Evolutionary conservation across 2,797 vertebrate species (phyloP).

Genomic region (Peromyscus attwateri): DNA sequence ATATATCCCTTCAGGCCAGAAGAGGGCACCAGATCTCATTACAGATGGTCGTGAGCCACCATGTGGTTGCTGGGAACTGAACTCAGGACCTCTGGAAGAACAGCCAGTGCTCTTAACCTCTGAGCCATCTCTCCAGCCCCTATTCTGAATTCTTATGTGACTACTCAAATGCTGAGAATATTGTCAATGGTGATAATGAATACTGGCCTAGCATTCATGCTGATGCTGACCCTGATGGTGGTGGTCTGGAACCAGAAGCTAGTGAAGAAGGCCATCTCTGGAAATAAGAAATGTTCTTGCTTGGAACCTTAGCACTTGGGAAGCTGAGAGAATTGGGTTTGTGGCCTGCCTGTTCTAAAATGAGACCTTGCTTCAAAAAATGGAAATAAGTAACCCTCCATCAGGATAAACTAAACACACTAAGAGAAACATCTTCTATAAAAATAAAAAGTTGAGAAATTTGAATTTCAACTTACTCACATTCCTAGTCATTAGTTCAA

Average conservation of each 20-base stretch:
- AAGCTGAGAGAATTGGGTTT: background rate
- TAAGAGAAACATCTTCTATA: background rate
- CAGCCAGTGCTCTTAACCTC: too few relatives aligned
- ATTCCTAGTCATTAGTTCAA: rapidly evolving
- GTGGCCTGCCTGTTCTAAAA: background rate
- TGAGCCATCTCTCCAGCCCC: too few relatives aligned
- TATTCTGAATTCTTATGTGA: background rate
- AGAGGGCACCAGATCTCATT: too few relatives aligned
- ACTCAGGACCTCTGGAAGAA: too few relatives aligned
- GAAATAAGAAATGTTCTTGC: background rate
- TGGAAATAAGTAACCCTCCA: background rate
- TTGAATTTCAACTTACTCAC: rapidly evolving
- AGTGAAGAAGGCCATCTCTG: background rate
- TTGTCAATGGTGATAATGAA: background rate
- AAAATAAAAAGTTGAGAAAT: background rate
- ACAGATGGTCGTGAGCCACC: too few relatives aligned
- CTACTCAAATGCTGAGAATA: background rate
- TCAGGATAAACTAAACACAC: too few relatives aligned
- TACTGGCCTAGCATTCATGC: background rate
- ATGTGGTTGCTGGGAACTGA: too few relatives aligned
- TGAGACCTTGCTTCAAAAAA: background rate
- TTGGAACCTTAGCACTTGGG: background rate
- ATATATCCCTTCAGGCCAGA: too few relatives aligned
- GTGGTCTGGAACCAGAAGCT: rapidly evolving
- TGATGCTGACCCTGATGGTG: background rate